Conservation (phyloP, 1,140 invertebrate species). For the Zaprionus davidi region DNA sequence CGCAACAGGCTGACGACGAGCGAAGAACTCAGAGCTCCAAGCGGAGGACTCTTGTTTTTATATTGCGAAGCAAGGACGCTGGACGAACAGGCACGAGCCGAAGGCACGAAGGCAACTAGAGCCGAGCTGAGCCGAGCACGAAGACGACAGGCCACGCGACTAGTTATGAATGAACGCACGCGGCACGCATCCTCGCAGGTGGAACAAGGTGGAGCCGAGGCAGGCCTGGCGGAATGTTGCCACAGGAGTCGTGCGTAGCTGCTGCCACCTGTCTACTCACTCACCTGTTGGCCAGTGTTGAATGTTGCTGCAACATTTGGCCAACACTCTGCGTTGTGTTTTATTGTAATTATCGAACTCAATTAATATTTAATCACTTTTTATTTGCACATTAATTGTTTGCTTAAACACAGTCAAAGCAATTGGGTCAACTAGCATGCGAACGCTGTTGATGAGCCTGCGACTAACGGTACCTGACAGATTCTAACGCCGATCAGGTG, state of each 20-base stretch:
- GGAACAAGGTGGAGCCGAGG: background rate
- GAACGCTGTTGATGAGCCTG: background rate
- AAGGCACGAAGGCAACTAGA: constrained; percentile 30
- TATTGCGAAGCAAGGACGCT: constrained; percentile 61
- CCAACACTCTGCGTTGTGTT: constrained; percentile 3
- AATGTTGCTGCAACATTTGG: constrained; percentile 57
- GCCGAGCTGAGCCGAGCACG: constrained; percentile 21
- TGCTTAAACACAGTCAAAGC: constrained; percentile 42
- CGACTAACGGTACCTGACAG: constrained; percentile 58
- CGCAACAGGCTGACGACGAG: constrained; percentile 83
- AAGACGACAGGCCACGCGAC: constrained; percentile 47
- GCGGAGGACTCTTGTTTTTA: constrained; percentile 73
- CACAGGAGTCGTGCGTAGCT: background rate
- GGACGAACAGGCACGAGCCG: constrained; percentile 6
- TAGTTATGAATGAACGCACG: constrained; percentile 77
- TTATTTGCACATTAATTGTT: constrained; percentile 79
- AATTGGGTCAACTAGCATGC: background rate
- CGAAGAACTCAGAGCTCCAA: constrained; percentile 75
- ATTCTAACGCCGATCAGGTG: constrained; percentile 45
- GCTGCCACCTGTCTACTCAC: constrained; percentile 26
- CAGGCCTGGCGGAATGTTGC: background rate
- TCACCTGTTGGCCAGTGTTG: constrained; percentile 26
- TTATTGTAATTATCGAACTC: constrained; percentile 74
- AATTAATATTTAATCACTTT: constrained; percentile 78
- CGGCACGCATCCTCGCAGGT: constrained; percentile 34